Evolutionary conservation across 2,797 vertebrate genomes (phyloP).

Genomic region (Pangasius macronema): DNA sequence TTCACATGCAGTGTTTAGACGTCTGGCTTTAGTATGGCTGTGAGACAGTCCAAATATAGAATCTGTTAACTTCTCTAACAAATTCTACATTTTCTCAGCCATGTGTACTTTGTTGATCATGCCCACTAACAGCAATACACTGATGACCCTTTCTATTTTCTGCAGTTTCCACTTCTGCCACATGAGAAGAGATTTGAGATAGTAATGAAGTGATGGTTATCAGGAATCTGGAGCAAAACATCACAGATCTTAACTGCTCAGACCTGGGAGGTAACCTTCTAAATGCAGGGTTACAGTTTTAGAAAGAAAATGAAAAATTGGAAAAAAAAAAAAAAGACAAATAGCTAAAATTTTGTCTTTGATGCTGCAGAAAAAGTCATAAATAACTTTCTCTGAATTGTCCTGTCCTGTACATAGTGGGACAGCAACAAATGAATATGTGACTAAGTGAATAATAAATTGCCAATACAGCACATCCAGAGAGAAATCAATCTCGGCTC

Average conservation of each 20-base stretch:
- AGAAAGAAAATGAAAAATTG: not conserved
- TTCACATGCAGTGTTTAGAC: constrained; percentile 56
- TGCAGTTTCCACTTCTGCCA: not conserved
- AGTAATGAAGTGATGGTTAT: not conserved
- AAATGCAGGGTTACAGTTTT: not conserved
- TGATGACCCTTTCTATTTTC: constrained; percentile 2
- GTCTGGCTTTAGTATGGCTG: constrained; percentile 57
- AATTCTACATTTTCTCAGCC: constrained; percentile 44
- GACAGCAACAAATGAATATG: constrained; percentile 21
- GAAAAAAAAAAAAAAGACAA: not conserved
- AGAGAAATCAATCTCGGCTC: constrained; percentile 36
- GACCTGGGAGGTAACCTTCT: not conserved
- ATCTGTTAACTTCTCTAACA: constrained; percentile 66
- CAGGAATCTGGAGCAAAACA: not conserved
- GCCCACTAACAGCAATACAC: constrained; percentile 7
- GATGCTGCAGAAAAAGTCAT: not conserved
- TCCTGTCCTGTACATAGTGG: not conserved
- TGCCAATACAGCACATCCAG: constrained; percentile 33
- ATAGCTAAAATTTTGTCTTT: not conserved
- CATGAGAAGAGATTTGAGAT: not conserved
- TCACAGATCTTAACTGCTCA: not conserved
- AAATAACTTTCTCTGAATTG: constrained; percentile 3
- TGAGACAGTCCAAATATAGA: constrained; percentile 69
- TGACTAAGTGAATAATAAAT: constrained; percentile 49
- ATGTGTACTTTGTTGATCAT: constrained; percentile 3